Evolutionary conservation across 2,888 invertebrate species (phyloP), one percentile per base, ranked within the genome.

Genomic region (Agriopis marginaria): DNA sequence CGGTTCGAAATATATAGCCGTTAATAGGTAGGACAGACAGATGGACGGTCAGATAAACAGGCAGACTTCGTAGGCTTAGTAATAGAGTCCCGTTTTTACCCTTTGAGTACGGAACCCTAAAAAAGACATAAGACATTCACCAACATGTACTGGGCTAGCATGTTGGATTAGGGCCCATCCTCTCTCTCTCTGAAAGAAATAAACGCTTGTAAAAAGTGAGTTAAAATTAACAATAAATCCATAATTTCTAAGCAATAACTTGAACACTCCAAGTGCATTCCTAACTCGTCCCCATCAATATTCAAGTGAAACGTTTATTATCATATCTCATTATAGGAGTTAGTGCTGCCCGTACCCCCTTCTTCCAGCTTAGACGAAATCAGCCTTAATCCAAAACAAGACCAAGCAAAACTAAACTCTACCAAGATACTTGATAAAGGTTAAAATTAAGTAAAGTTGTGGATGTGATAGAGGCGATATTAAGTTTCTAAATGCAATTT

Each of bases 271-370:
- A 83, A 91, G 86, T 91, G 91, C 92, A 92, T 89, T 89, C 87
- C 88, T 88, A 92, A 92, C 91, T 93, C 89, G 78, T 84, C 86
- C 85, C 86, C 93, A 93, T 94, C 93, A 94, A 94, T 94, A 93
- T 94, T 94, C 93, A 89, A 89, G 85, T 84, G 86, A 85, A 89
- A 89, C 93, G 89, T 93, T 93, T 94, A 93, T 94, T 94, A 94
- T 93, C 94, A 93, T 94, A 94, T 94, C 93, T 94, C 94, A 94
- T 94, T 94, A 94, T 94, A 91, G 92, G 88, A 94, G 93, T 94
- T 94, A 94, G 93, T 92, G 92, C 92, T 92, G 87, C 88, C 86
- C 89, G 88, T 80, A 79, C 81, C 86, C 87, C 91, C 92, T 86
- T 92, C 91, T 93, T 91, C 89, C 87, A 87, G 58, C 14, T 42